Evolutionary conservation across 2,797 vertebrate genomes (phyloP).

Genomic region (Hippopotamyrus pictus): DNA sequence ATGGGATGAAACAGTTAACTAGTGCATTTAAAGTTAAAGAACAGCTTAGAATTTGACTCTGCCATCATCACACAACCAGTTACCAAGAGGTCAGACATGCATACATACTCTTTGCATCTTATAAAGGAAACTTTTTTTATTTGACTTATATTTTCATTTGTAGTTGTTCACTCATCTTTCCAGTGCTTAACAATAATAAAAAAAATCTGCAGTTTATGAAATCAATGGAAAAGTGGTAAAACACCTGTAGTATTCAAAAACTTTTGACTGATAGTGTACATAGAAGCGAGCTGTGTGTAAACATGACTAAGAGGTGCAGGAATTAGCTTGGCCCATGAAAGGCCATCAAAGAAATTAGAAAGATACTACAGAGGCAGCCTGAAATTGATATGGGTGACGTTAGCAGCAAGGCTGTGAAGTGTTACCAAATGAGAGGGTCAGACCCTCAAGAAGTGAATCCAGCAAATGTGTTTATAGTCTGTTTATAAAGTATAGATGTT

Average conservation of each 20-base stretch:
- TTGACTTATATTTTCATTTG: no score
- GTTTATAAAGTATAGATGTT: background rate
- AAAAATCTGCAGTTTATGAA: background rate
- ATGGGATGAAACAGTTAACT: background rate
- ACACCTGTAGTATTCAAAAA: background rate
- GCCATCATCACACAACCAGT: background rate
- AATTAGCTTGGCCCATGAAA: background rate
- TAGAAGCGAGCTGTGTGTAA: background rate
- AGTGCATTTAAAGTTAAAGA: background rate
- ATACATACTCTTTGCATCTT: no score
- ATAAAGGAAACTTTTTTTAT: no score
- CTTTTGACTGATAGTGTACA: background rate
- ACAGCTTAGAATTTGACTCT: background rate
- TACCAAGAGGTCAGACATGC: background rate
- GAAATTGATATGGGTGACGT: background rate
- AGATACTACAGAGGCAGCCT: background rate
- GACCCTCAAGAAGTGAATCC: background rate
- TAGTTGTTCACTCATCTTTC: no score
- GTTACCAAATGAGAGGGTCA: background rate
- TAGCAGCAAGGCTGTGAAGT: background rate
- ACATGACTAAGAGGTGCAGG: no score
- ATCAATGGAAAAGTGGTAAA: background rate
- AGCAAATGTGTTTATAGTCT: background rate
- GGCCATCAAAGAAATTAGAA: conserved; percentile 1
- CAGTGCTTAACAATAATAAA: background rate